Evolutionary conservation across 2,888 invertebrate genomes (phyloP).

Genomic region (Caenorhabditis doughertyi): DNA sequence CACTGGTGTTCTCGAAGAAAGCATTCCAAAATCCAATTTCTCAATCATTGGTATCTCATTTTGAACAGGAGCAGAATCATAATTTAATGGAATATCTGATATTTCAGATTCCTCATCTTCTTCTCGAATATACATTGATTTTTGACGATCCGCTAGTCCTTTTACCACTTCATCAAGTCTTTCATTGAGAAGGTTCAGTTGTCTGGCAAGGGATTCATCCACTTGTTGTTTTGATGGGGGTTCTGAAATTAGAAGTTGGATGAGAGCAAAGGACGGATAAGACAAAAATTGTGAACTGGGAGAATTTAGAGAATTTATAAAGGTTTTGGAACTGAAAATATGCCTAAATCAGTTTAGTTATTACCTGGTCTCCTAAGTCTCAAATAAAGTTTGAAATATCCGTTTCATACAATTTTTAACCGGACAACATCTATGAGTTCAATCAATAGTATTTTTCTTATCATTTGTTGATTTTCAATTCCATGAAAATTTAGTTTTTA

Average conservation of each 20-base stretch:
- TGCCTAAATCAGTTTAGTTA: no score
- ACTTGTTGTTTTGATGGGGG: slow-evolving; percentile 9
- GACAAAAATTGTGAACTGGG: no score
- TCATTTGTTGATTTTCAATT: no score
- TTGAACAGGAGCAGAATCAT: slow-evolving; percentile 43
- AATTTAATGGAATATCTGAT: slow-evolving; percentile 37
- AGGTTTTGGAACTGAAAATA: no score
- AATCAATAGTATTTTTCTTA: no score
- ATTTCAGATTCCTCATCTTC: slow-evolving; percentile 60
- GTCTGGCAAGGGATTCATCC: slow-evolving; percentile 31
- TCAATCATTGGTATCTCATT: slow-evolving; percentile 39
- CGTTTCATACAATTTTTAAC: no score
- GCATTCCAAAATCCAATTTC: slow-evolving; percentile 52
- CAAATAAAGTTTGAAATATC: no score
- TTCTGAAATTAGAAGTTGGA: not conserved
- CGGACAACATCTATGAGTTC: no score
- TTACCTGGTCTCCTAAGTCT: no score
- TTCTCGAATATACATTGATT: slow-evolving; percentile 54
- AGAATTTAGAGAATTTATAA: no score
- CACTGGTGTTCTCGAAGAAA: slow-evolving; percentile 32
- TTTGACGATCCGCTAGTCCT: slow-evolving; percentile 10
- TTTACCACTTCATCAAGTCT: slow-evolving; percentile 51
- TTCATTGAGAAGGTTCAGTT: slow-evolving; percentile 38
- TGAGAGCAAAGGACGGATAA: not conserved
- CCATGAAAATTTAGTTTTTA: no score